A percentile compares a stretch with the other conserved stretches of the same genome.
These are phyloP conservation scores for Hippoglossus hippoglossus DNA, from an alignment of 2,797 vertebrate genomes.

Conservation along the genomic window DNA sequence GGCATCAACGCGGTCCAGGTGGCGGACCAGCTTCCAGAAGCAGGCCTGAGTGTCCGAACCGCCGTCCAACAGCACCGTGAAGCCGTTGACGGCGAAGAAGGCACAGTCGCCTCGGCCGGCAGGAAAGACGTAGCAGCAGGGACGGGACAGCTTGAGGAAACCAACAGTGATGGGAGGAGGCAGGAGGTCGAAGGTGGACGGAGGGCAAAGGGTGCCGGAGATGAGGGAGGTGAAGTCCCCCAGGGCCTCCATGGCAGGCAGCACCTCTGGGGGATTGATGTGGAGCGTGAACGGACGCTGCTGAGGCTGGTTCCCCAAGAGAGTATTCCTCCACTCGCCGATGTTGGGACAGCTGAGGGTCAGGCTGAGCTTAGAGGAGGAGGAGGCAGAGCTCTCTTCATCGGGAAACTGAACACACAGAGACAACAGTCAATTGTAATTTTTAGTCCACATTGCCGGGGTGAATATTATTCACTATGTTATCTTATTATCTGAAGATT, in stretches of 20 bases:
- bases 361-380: constrained; percentile 78
- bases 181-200: constrained; percentile 92
- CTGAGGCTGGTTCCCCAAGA: constrained; percentile 78
- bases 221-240: constrained; percentile 90
- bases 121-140: constrained; percentile 97
- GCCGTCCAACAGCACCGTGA: constrained; percentile 92
- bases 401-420: constrained; percentile 79
- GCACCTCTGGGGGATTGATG: constrained; percentile 86
- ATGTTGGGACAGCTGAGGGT: constrained; percentile 90
- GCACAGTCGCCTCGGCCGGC: constrained; percentile 93
- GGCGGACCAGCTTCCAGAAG: constrained; percentile 97
- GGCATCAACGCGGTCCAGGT: constrained; percentile 94
- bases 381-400: constrained; percentile 63
- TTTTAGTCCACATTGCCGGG: no score
- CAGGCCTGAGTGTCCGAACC: constrained; percentile 93
- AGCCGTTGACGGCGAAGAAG: constrained; percentile 95
- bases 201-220: constrained; percentile 81
- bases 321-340: constrained; percentile 86
- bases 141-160: constrained; percentile 94
- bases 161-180: constrained; percentile 92
- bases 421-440: constrained; percentile 4
- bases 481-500: no score
- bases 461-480: no score
- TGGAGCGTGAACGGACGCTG: constrained; percentile 85
- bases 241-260: constrained; percentile 89